Base-by-base conservation (phyloP, 2,888 invertebrate genomes). In the Aporophyla lueneburgensis region DNA sequence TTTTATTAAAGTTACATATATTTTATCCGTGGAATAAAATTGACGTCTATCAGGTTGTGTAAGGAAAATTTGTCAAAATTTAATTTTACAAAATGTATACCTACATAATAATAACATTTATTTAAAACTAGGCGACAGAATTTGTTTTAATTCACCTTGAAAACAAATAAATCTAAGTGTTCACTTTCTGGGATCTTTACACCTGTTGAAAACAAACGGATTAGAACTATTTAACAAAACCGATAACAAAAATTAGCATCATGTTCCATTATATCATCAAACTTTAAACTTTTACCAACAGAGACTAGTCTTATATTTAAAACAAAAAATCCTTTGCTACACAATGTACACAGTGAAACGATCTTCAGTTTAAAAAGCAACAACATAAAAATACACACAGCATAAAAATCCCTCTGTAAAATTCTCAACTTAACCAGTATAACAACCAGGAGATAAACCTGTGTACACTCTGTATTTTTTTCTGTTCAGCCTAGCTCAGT, bases 391-490 rank as follows among this genome's bases (percentile, higher is more conserved):
- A 33, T 3, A 33, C 33, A 33, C 33, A 33, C 33, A 33, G 33
- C 33, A 33, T 33, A 33, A 33, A 33, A 33, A 33, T 33, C 33
- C 33, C 33, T 33, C 33, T 33, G 33, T 33, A 33, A 33, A 33
- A 33, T 33, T 33, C 33, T 33, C 33, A 33, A 33, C 33, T 33
- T 33, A 33, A 1, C 33, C 33, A 33, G 33, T 46, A 24, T 59
- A 58, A 61, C 27, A 65, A 74, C 9, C 14, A 24, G 19, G 19
- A 74, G 12, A 73, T 71, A 65, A 68, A 63, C 40, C 40, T 61
- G 19, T 65, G 56, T 49, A n/a, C 10, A 33, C 33, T 71, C 56
- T 43, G 1, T 49, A 9, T 51, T 67, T 56, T 67, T 65, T n/a
- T n/a, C n/a, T 73, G 16, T 51, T 58, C 43, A 51, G 3, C 61